phyloP scores from a whole-genome alignment of 2,113 vertebrate species.

The Dasyornis broadbenti region DNA sequence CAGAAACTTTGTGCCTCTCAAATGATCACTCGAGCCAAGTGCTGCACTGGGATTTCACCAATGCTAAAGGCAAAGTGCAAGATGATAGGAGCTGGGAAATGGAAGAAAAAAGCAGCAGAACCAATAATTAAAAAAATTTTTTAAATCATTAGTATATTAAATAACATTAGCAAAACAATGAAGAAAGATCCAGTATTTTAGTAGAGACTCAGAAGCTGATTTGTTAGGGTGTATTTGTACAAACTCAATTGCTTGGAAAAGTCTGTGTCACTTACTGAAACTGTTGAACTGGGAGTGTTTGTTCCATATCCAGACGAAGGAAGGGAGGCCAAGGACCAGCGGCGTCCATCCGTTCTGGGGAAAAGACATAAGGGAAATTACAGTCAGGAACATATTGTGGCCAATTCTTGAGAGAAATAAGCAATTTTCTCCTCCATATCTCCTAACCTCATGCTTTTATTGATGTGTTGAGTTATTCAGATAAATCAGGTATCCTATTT shows the following conservation, averaged over 20 bases:
- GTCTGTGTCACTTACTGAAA: constrained; percentile 83
- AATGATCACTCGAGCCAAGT: background rate
- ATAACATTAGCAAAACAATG: constrained; percentile 45
- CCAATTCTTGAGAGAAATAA: background rate
- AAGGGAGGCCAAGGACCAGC: constrained; percentile 95
- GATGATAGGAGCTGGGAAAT: constrained; percentile 44
- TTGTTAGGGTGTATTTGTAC: constrained; percentile 46
- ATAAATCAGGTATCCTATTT: background rate
- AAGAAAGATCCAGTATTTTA: constrained; percentile 39
- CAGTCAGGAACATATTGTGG: background rate
- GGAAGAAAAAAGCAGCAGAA: constrained; percentile 53
- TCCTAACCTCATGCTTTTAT: background rate
- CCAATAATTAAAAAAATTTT: constrained; percentile 18
- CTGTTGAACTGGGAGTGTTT: constrained; percentile 97
- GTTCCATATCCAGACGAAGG: constrained; percentile 97
- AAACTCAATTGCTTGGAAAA: constrained; percentile 18
- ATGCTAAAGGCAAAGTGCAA: constrained; percentile 46
- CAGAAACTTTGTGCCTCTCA: background rate
- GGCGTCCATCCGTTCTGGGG: constrained; percentile 89
- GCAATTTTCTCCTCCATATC: background rate
- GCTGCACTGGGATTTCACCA: constrained; percentile 11
- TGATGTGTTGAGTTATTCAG: background rate
- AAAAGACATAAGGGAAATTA: background rate
- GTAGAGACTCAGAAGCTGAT: constrained; percentile 49
- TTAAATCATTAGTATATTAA: constrained; percentile 32